Evolutionary conservation across 2,888 invertebrate species (phyloP).

Genomic region (Thera britannica): DNA sequence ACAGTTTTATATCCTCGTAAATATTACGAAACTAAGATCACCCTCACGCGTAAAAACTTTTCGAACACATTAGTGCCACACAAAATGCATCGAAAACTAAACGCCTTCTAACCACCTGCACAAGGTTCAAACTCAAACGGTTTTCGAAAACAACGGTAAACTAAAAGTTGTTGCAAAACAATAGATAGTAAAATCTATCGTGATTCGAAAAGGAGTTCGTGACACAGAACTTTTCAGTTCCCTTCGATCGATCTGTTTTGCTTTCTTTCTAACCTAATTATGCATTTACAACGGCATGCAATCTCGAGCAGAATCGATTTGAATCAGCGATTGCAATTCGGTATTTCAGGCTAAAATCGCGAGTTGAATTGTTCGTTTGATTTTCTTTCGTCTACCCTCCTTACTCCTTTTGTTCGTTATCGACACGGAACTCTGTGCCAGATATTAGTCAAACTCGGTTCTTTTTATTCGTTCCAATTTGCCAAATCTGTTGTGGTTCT

Average conservation of each 20-base stretch:
- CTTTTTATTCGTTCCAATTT: constrained; percentile 60
- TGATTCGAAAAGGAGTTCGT: constrained; percentile 71
- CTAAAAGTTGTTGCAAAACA: constrained; percentile 55
- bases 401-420: constrained; percentile 70
- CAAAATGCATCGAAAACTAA: constrained; percentile 12
- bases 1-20: constrained; percentile 81
- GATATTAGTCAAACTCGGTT: constrained; percentile 73
- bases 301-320: constrained; percentile 25
- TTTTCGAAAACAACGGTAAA: constrained; percentile 27
- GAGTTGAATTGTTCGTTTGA: constrained; percentile 52
- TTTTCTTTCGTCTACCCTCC: constrained; percentile 60
- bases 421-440: constrained; percentile 76
- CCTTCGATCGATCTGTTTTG: constrained; percentile 47
- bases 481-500: constrained; percentile 77
- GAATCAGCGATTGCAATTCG: constrained; percentile 17
- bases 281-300: constrained; percentile 57
- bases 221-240: constrained; percentile 50
- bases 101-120: constrained; percentile 36
- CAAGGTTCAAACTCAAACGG: constrained; percentile 50
- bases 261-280: constrained; percentile 68
- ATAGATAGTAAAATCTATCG: constrained; percentile 76
- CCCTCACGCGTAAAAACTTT: constrained; percentile 40
- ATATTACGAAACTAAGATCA: constrained; percentile 70
- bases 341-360: constrained; percentile 3
- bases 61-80: constrained; percentile 31